Evolutionary conservation across 2,113 vertebrate species (phyloP).

Genomic region (Corythornis vintsioides): DNA sequence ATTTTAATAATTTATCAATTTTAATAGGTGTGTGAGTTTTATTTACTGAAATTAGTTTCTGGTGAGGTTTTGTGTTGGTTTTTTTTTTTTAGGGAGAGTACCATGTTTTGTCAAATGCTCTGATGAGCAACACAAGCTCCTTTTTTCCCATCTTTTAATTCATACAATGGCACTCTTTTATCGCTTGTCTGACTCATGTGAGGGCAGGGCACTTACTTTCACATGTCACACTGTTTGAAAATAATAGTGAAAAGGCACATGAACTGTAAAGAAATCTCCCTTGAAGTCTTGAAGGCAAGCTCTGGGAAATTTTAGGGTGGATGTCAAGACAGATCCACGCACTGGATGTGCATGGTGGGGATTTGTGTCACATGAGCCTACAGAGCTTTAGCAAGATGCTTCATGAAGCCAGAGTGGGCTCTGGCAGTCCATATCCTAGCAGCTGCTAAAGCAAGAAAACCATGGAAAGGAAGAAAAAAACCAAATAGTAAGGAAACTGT

Average conservation of each 20-base stretch:
- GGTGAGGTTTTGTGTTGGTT: neutral
- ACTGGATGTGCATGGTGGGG: neutral
- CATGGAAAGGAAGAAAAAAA: neutral
- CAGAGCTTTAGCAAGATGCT: neutral
- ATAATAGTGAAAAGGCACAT: constrained; percentile 1
- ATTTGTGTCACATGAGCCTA: neutral
- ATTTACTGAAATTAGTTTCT: neutral
- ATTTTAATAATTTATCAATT: neutral
- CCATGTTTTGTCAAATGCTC: neutral
- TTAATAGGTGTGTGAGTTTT: neutral
- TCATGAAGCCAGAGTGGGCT: neutral
- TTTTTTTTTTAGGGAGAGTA: neutral
- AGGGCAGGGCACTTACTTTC: neutral
- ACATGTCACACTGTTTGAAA: neutral
- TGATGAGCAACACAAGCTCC: neutral
- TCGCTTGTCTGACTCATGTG: neutral
- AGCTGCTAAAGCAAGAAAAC: neutral
- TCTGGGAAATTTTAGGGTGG: constrained; percentile 23
- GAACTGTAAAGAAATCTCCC: constrained; percentile 13
- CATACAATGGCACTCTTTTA: neutral
- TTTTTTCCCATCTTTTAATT: neutral
- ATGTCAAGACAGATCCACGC: constrained; percentile 16
- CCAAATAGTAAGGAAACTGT: neutral
- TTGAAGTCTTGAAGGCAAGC: neutral
- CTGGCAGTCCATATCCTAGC: neutral